These are phyloP conservation scores for Hetaerina titia DNA, from an alignment of 2,888 invertebrate genomes.

Conservation along the genomic window DNA sequence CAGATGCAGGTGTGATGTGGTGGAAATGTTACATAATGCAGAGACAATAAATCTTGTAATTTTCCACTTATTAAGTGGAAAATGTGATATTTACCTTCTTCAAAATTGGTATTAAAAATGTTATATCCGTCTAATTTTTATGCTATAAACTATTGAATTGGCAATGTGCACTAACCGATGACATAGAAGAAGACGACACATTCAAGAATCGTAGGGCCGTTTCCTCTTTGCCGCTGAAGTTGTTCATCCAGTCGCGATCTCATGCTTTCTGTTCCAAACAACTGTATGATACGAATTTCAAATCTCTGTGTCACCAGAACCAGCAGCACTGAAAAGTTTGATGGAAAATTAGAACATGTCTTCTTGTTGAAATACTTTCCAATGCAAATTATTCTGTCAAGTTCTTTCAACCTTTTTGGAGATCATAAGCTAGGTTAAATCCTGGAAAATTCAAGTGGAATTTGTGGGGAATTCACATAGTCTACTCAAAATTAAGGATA, in stretches of 20 bases:
- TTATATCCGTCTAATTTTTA: neutral
- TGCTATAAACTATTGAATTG: neutral
- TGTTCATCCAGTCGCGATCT: conserved; percentile 82
- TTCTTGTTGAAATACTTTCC: no score
- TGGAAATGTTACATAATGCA: no score
- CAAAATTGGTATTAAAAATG: neutral
- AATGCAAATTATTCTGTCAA: no score
- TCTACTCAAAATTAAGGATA: no score
- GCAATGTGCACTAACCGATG: conserved; percentile 80
- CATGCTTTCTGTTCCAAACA: conserved; percentile 87
- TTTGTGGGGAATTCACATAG: no score
- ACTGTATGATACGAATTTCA: conserved; percentile 86
- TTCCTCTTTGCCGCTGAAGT: conserved; percentile 87
- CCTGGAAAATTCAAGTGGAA: no score
- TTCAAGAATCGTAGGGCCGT: conserved; percentile 91
- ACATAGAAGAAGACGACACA: conserved; percentile 91
- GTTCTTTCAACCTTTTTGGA: no score
- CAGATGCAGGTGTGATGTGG: no score
- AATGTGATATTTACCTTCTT: neutral
- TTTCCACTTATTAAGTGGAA: neutral
- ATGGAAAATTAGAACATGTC: neutral
- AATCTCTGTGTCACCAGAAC: conserved; percentile 95
- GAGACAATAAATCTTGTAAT: neutral
- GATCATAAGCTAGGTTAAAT: no score
- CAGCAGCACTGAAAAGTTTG: conserved; percentile 85